These are phyloP conservation scores for Agelaius phoeniceus DNA, from an alignment of 2,113 vertebrate species.

Conservation along the genomic window DNA sequence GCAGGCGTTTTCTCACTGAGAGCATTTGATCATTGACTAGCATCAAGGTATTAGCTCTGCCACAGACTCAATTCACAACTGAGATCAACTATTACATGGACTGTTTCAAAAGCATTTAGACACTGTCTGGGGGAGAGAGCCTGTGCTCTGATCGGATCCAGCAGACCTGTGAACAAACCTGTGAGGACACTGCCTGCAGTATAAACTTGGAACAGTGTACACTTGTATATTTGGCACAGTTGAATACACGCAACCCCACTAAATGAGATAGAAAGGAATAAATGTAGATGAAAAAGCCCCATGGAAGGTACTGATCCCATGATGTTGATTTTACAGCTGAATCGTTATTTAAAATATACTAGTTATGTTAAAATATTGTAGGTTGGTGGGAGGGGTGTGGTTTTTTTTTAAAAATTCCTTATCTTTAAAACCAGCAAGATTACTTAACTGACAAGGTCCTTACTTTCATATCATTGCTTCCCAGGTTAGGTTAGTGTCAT, in stretches of 20 bases:
- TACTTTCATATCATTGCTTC: not conserved
- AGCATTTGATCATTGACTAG: not conserved
- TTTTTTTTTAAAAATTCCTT: not conserved
- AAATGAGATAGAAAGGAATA: not conserved
- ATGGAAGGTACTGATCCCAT: not conserved
- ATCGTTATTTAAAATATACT: not conserved
- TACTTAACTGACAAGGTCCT: conserved; percentile 5
- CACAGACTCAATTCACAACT: not conserved
- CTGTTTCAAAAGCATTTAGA: not conserved
- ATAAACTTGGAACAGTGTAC: not conserved
- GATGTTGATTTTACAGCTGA: not conserved
- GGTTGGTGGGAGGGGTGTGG: accelerated
- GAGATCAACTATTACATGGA: not conserved
- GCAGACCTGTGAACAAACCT: not conserved
- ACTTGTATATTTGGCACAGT: accelerated
- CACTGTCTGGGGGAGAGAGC: not conserved
- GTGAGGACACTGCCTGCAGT: not conserved
- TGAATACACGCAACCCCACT: not conserved
- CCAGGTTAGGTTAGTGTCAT: not conserved
- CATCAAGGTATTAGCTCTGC: not conserved
- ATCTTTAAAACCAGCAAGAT: not conserved
- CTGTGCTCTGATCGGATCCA: not conserved
- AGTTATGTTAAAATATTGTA: not conserved
- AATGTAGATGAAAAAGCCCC: not conserved
- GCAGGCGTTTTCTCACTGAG: not conserved